Percentiles rank a stretch among this genome's conserved stretches.
phyloP scores from a whole-genome alignment of 2,113 vertebrate species.

The Mesitornis unicolor region DNA sequence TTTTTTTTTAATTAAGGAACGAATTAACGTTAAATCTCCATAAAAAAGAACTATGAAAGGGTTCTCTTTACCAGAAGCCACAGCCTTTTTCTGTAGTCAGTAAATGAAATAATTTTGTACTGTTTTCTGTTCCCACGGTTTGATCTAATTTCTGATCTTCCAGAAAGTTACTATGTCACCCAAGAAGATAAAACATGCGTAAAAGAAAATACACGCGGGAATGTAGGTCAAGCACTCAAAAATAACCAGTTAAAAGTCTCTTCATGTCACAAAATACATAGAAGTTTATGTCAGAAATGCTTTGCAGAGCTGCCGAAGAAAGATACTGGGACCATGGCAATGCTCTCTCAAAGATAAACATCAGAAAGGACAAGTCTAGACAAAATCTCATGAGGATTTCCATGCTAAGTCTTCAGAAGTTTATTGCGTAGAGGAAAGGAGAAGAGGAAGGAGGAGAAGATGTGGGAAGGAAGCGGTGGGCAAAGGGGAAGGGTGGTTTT shows the following conservation, averaged over 20 bases:
- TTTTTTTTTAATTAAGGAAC: background rate
- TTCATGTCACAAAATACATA: background rate
- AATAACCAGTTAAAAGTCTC: background rate
- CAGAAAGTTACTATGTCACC: background rate
- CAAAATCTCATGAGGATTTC: background rate
- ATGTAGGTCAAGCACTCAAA: background rate
- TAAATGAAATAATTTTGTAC: conserved; percentile 26
- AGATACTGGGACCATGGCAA: background rate
- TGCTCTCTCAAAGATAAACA: background rate
- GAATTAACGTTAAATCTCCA: conserved; percentile 37
- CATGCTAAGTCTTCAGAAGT: background rate
- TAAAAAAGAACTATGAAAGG: conserved; percentile 8
- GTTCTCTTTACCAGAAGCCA: conserved; percentile 14
- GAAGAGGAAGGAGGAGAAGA: background rate
- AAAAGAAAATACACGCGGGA: conserved; percentile 23
- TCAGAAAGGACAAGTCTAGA: background rate
- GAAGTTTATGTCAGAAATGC: background rate
- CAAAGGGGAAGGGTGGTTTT: background rate
- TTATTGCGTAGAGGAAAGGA: background rate
- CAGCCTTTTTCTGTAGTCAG: conserved; percentile 5
- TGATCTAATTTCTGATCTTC: background rate
- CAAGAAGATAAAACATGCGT: background rate
- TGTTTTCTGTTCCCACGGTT: conserved; percentile 9
- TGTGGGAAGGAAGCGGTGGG: background rate
- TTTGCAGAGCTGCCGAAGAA: background rate